Conservation (phyloP, 2,113 vertebrate genomes). For the Antechinus flavipes region DNA sequence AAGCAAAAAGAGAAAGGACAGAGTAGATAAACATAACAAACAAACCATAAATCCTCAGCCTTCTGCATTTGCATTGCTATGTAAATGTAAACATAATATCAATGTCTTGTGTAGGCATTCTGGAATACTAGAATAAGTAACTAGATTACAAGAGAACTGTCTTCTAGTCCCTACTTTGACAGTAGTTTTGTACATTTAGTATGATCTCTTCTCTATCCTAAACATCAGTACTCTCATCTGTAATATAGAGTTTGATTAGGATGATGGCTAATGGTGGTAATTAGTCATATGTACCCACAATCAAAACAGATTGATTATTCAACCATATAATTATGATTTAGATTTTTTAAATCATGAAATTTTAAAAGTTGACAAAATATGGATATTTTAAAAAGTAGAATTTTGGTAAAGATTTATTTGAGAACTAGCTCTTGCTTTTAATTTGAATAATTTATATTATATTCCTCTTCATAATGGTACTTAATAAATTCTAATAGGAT, state of each 20-base stretch:
- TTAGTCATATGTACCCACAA: neutral
- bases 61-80: neutral
- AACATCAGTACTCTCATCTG: neutral
- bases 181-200: neutral
- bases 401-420: neutral
- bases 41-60: neutral
- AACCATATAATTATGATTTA: neutral
- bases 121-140: neutral
- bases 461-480: neutral
- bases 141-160: neutral
- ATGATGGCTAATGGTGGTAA: neutral
- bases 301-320: neutral
- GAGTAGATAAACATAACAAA: neutral
- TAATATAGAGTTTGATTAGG: neutral
- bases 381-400: neutral
- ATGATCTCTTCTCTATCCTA: neutral
- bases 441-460: neutral
- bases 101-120: neutral
- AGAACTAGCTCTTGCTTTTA: neutral
- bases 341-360: neutral
- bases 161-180: neutral
- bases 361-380: neutral
- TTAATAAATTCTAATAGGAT: neutral
- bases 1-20: neutral
- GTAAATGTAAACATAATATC: neutral